Evolutionary conservation across 64 coral and sea anemone species (phyloP).

Genomic region (Astreopora myriophthalma): DNA sequence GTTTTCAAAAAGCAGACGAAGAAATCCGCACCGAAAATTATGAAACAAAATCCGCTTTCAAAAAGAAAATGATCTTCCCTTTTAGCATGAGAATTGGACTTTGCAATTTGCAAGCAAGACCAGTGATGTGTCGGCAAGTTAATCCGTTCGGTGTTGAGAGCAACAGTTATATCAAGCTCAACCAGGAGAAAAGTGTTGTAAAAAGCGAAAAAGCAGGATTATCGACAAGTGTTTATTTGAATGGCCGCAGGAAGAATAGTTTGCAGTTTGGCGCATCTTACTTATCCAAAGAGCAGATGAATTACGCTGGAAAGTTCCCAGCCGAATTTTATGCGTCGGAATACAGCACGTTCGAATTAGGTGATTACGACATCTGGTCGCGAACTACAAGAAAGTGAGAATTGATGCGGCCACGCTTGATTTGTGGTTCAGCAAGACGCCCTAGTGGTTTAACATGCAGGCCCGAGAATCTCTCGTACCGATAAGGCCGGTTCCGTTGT

Average conservation of each 20-base stretch:
- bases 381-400: background rate
- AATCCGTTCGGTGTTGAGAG: background rate
- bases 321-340: background rate
- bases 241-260: background rate
- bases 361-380: slow-evolving; percentile 43
- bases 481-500: too few relatives aligned
- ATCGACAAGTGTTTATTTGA: too few relatives aligned
- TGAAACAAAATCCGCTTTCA: background rate
- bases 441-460: too few relatives aligned
- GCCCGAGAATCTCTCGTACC: too few relatives aligned
- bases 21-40: background rate
- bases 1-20: background rate
- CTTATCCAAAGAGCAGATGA: too few relatives aligned
- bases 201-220: background rate
- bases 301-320: background rate
- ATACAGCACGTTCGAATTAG: background rate
- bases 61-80: background rate
- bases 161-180: background rate
- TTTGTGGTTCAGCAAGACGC: too few relatives aligned
- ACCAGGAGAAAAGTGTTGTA: background rate
- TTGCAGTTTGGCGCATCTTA: background rate
- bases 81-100: background rate
- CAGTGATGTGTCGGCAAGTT: background rate
- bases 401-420: too few relatives aligned
- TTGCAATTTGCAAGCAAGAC: slow-evolving; percentile 18